Base-by-base conservation (phyloP, 2,797 vertebrate genomes). In the Ctenopoma multispine region DNA sequence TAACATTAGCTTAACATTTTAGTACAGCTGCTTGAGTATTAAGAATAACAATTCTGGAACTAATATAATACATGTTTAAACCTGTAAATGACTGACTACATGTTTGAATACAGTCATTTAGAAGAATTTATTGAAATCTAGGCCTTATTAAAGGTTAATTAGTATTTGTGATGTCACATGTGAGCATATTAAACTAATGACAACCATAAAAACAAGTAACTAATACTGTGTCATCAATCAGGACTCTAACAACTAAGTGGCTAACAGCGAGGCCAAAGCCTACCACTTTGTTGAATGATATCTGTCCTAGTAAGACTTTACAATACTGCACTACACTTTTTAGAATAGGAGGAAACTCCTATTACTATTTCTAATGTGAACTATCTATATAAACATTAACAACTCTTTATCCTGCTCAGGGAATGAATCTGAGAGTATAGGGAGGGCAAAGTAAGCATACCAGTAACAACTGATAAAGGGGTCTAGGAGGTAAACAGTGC, bases 381-480 rank as follows among this genome's bases (percentile, higher is more conserved):
- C 41, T 66, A 64, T 69, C 9, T 49, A 47, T 27, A 29, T 13
- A 44, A 7, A 53, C 24, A 60, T 15, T 10, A n/a, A 17, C 50
- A 51, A 44, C n/a, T 53, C 11, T 12, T 59, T 20, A 57, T 59
- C 66, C 34, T 71, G 79, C 55, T 80, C 55, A 77, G 38, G 69
- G 57, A 66, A 54, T 67, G 31, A 66, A 65, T 53, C 18, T 34
- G 20, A 79, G 20, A 57, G 38, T 1, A 72, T 5, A 49, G 40
- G 50, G 48, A 84, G 62, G 55, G 78, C 24, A 72, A 54, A 54
- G n/a, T 63, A 75, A 79, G 54, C 58, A 67, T 83, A 80, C 63
- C 77, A 84, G 81, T 80, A 63, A 84, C 78, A 75, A 63, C n/a
- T 7, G 49, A 63, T 69, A 27, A 46, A 73, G 58, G 59, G 77